Evolutionary conservation across 2,113 vertebrate species (phyloP), one percentile per base, ranked within the genome.

Genomic region (Smithornis capensis): DNA sequence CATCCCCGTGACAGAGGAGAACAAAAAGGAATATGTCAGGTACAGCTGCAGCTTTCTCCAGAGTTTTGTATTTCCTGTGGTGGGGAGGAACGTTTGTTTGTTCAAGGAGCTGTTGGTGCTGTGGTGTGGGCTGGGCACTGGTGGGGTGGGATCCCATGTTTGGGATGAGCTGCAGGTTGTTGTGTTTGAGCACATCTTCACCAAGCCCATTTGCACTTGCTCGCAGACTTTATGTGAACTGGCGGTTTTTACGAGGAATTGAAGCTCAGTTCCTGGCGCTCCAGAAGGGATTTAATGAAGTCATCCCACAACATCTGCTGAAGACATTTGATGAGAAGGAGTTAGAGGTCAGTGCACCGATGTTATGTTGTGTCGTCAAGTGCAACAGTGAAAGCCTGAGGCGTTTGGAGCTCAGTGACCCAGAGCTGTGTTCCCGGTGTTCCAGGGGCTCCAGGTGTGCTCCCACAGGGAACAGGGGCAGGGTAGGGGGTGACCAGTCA

Each of bases 261-360:
- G 99, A 99, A 97, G 99, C 99, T 28, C 99, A 99, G 95, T 99
- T 99, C 97, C 97, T 99, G 97, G 99, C 99, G 25, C 98, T 99
- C 78, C 99, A 99, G 98, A 99, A 99, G 91, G 99, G 99, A 92
- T 99, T 99, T 98, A 99, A 99, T 77, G 99, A 99, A 98, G 99
- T 99, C 96, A 99, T 99, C 96, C 99, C 99, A 29, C 99, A 99
- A 87, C 99, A 99, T 97, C 98, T 99, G 96, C 97, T 99, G 94
- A 99, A 99, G 97, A 98, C 99, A 44, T 99, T 99, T 77, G 99
- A 99, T 87, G 99, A 99, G 97, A 99, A 99, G 94, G 99, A 99
- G 97, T 97, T 99, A 21, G 99, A 99, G 99, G 99, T 99, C 96
- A 95, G 97, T 98, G 75, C 62, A 4, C 52, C 78, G 49, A 57